These are phyloP conservation scores for Coelogynopora nodosa DNA, from an alignment of 2,888 invertebrate genomes.

Conservation along the genomic window DNA sequence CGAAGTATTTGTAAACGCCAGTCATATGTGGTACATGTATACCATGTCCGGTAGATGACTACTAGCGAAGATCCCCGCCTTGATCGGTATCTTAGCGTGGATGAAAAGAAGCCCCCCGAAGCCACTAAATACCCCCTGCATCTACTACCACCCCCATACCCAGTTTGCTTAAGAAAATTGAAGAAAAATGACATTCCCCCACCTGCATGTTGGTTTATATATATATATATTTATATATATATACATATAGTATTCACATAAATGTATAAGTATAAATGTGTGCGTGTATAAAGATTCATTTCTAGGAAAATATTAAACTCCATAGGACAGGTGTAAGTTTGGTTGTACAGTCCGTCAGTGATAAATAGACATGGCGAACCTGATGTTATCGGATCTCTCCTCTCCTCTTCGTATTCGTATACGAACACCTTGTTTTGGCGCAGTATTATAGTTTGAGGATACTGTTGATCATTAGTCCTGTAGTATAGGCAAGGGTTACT, in stretches of 20 bases:
- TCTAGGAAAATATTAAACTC: slow-evolving; percentile 12
- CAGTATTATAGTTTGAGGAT: background rate
- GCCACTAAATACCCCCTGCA: slow-evolving; percentile 18
- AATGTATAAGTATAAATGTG: background rate
- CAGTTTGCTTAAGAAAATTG: background rate
- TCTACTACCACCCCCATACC: background rate
- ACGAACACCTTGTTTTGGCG: background rate
- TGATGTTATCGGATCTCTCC: background rate
- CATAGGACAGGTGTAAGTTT: background rate
- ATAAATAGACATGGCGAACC: background rate
- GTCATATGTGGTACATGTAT: background rate
- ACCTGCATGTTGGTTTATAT: background rate
- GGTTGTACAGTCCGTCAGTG: background rate
- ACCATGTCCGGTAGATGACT: too few relatives aligned
- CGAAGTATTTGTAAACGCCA: background rate
- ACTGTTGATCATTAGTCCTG: too few relatives aligned
- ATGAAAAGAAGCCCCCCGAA: background rate
- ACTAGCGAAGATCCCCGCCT: too few relatives aligned
- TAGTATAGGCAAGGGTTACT: too few relatives aligned
- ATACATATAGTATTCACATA: background rate
- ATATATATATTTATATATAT: background rate
- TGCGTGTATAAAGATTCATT: background rate
- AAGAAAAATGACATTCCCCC: background rate
- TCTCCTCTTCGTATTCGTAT: background rate
- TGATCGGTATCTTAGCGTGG: background rate